These are phyloP conservation scores for Sinocyclocheilus rhinocerous DNA, from an alignment of 2,113 vertebrate species.

Conservation along the genomic window DNA sequence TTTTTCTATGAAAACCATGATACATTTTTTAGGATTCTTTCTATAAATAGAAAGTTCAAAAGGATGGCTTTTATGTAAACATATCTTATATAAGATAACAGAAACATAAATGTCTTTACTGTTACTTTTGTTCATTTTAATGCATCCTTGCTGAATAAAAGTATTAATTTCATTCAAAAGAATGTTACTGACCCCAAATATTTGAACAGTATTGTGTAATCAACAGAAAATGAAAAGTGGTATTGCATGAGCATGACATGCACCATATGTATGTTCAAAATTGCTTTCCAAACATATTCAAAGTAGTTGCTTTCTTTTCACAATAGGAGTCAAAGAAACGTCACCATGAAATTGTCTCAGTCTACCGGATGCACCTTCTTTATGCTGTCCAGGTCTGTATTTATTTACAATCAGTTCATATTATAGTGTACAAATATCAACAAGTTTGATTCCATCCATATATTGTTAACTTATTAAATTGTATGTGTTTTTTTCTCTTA, in stretches of 20 bases:
- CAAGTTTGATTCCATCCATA: neutral
- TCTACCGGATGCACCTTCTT: conserved; percentile 97
- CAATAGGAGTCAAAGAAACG: conserved; percentile 90
- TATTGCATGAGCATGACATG: neutral
- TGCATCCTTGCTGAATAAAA: neutral
- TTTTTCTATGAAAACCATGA: no score
- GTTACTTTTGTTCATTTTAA: neutral
- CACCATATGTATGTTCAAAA: neutral
- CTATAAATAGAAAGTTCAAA: neutral
- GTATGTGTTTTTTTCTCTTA: neutral
- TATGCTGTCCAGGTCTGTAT: conserved; percentile 93
- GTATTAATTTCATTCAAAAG: neutral
- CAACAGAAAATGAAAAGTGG: neutral
- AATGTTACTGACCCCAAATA: neutral
- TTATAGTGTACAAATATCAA: neutral
- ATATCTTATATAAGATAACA: no score
- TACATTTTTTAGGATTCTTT: neutral
- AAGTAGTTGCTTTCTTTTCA: conserved; percentile 11
- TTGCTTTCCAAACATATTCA: neutral
- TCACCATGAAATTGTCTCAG: conserved; percentile 91
- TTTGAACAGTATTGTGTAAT: neutral
- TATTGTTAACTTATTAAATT: neutral
- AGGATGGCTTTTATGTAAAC: no score
- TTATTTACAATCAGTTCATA: neutral
- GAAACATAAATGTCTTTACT: neutral